Evolutionary conservation across 1,140 invertebrate genomes (phyloP), one percentile per base, ranked within the genome.

Genomic region (Anastrepha obliqua): DNA sequence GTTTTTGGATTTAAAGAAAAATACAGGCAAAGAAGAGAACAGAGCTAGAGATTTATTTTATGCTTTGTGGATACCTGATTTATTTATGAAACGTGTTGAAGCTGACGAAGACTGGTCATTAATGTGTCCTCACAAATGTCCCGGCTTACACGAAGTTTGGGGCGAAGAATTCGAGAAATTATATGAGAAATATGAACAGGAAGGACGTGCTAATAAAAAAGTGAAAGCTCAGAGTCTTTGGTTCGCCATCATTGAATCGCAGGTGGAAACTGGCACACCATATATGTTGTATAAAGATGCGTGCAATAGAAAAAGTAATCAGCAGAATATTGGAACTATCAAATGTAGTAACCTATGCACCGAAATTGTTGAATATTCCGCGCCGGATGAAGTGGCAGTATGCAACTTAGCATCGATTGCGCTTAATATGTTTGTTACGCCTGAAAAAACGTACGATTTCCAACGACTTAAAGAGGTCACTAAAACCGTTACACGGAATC

Each of bases 281-380:
- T 99, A 99, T 92, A 99, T 99, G 98, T 93, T 98, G 0, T 99
- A 99, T 92, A 99, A 99, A 94, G 99, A 99, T 94, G 95, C 98
- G 17, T 99, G 99, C 91, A 99, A 99, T 92, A 94, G 96, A 9
- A 99, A 99, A 94, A 98, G 97, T 85, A 99, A 99, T 94, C 99
- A 99, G 92, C 96, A 99, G 94, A 99, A 99, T 94, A 93, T 99
- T 29, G 99, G 99, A 47, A 99, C 99, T 6, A 99, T 99, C 88
- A 99, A 99, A 94, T 98, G 98, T 93, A 99, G 98, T 89, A 99
- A 99, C 94, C 94, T 99, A 17, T 99, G 99, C 92, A 99, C 99
- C 1, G 99, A 99, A 95, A 98, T 99, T 91, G 96, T 99, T 2
- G 96, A 99, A 93, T 99, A 99, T 92, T 97, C 96, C 15, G 96